These are phyloP conservation scores for Chelonoidis abingdonii DNA, from an alignment of 2,113 vertebrate genomes.

Conservation along the genomic window DNA sequence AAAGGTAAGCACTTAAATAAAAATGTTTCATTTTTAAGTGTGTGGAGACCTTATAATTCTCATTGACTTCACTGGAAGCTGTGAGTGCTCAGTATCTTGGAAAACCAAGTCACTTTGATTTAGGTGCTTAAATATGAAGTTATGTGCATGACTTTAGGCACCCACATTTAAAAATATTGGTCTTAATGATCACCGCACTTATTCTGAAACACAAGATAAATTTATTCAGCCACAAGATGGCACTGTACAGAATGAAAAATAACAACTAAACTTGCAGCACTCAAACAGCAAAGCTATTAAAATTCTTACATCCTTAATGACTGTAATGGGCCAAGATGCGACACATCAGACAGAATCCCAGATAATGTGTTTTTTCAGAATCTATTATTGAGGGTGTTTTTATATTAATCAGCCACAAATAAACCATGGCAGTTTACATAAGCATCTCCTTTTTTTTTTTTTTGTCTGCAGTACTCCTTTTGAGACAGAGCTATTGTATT, in stretches of 20 bases:
- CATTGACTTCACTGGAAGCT: neutral
- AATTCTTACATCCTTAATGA: neutral
- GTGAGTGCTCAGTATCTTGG: neutral
- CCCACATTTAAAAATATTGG: rapidly evolving
- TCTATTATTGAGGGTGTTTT: neutral
- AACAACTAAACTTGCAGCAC: neutral
- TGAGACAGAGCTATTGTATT: neutral
- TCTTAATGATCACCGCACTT: rapidly evolving
- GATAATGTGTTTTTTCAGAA: neutral
- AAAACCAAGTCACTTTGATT: neutral
- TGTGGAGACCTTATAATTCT: neutral
- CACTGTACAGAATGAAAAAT: neutral
- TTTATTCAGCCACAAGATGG: neutral
- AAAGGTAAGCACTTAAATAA: neutral
- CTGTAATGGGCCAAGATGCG: neutral
- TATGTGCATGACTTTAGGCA: rapidly evolving
- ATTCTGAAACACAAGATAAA: neutral
- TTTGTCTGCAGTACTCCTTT: rapidly evolving
- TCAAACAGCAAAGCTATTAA: neutral
- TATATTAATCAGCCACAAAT: neutral
- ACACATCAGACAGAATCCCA: neutral
- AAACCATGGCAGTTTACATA: rapidly evolving
- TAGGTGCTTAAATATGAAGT: neutral
- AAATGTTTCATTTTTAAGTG: neutral
- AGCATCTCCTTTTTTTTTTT: neutral